Base-by-base conservation (phyloP, 2,888 invertebrate genomes). In the Fragum whitleyi region DNA sequence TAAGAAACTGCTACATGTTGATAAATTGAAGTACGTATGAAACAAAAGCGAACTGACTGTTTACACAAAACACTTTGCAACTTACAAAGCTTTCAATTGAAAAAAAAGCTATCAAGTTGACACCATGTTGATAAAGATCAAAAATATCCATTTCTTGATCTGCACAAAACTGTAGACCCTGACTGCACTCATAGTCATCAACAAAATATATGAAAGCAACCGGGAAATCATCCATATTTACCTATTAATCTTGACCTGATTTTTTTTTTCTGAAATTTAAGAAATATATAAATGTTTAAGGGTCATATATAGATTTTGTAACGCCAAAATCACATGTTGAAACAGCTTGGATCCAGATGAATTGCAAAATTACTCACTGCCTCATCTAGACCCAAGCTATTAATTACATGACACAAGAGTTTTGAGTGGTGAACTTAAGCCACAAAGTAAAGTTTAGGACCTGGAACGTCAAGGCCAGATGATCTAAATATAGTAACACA, bases 121-220 rank as follows among this genome's bases (percentile, higher is more conserved):
- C 68, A 47, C 68, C 68, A 68, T 68, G 68, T 42, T 68, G 68
- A 68, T 68, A 68, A 47, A 68, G n/a, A 68, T 68, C 42, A 68
- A 14, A 68, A 21, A 51, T 28, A 39, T 68, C 68, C 28, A 68
- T 68, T 28, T 26, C 29, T 26, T 68, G 9, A 42, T 68, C 68
- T 32, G 21, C 19, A 47, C 28, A n/a, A 68, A 68, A 68, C 51
- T 68, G 68, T 47, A 68, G 68, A 68, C n/a, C 68, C 68, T 68
- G 68, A 51, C 47, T 47, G 51, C 68, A 68, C 47, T 68, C 68
- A 51, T 47, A 68, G 26, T 68, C 26, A 68, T 68, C 26, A 9
- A 39, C 68, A 68, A 68, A 68, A 68, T 67, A 68, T 6, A 68
- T 21, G 51, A 68, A 68, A 68, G 68, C 42, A 68, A 68, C 68